Evolutionary conservation across 1,140 invertebrate genomes (phyloP), one percentile per base, ranked within the genome.

Genomic region (Drosophila yakuba): DNA sequence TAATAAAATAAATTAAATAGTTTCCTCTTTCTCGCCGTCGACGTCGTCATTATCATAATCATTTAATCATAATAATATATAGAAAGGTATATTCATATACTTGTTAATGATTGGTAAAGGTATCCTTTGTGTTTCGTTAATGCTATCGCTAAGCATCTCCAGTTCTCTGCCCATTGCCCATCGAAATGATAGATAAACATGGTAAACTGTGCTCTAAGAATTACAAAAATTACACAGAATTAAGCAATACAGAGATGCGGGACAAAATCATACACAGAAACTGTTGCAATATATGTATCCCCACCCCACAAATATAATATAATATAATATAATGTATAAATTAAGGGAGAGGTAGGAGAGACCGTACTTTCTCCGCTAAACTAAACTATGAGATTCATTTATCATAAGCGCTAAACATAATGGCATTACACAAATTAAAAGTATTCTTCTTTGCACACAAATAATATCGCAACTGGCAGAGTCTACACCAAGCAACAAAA

Each of bases 1-100:
- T 86, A 88, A 86, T 88, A 88, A 88, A 88, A 85, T 78, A 88
- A 88, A 88, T 80, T 88, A 89, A 88, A 88, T 88, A 77, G 83
- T 74, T 79, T 56, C 51, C 44, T 61, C 56, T 35, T 58, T 56
- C 38, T 66, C 60, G 60, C 61, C 45, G 51, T 51, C 63, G 41
- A 71, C 56, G 48, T 67, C 45, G 38, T 39, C 48, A 47, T 81
- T 56, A 51, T 60, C 56, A 74, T 67, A 47, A 76, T 79, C 20
- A 20, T 60, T 79, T 67, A 47, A 75, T 80, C 45, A 69, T 69
- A 78, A 76, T 79, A 39, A 68, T 82, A 67, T 75, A 68, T 72
- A 58, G 38, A 60, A 66, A 41, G 58, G 50, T 80, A 78, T 81
- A 75, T 55, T 45, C 44, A 45, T 68, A 35, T 73, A 57, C 44